Base-by-base conservation (phyloP, 2,888 invertebrate genomes). In the Eristalis intricaria region DNA sequence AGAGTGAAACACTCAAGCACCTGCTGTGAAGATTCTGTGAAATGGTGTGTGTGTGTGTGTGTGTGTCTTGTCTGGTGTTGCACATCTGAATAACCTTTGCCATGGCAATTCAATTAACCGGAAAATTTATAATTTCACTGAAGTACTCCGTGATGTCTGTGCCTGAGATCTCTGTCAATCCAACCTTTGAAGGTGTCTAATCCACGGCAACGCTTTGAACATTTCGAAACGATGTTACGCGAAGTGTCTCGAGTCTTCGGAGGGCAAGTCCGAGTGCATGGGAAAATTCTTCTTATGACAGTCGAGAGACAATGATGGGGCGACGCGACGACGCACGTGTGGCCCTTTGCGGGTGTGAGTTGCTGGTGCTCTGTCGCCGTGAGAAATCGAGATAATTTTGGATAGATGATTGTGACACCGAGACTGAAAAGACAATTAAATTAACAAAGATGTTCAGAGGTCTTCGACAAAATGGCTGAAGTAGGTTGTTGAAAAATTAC, bases 61-160 rank as follows among this genome's bases (percentile, higher is more conserved):
- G 2, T 50, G 15, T n/a, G n/a, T n/a, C n/a, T n/a, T n/a, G 19
- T 50, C 26, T 69, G 69, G 40, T 60, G 35, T 58, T 40, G 43
- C 38, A 76, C 65, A 43, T 29, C 29, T 61, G 66, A 63, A 19
- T 74, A 69, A 78, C 78, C 78, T 78, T 74, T 77, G 71, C 76
- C 50, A 35, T 73, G 63, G 26, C 50, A 69, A 23, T 29, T 78
- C 50, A 65, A 73, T 68, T 60, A 63, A 73, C 32, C 32, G 56
- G 68, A 63, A 73, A 69, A 73, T 78, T 65, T 74, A 74, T 69
- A 65, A 74, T 83, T 74, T 78, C 32, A 35, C 19, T 65, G 19
- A 15, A 32, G 19, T 38, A 19, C 50, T 50, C 19, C 19, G 50
- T 1, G 19, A 19, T 32, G 19, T 19, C 19, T 50, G n/a, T 19